phyloP scores from a whole-genome alignment of 2,888 invertebrate species.

The Ecliptopera silaceata region DNA sequence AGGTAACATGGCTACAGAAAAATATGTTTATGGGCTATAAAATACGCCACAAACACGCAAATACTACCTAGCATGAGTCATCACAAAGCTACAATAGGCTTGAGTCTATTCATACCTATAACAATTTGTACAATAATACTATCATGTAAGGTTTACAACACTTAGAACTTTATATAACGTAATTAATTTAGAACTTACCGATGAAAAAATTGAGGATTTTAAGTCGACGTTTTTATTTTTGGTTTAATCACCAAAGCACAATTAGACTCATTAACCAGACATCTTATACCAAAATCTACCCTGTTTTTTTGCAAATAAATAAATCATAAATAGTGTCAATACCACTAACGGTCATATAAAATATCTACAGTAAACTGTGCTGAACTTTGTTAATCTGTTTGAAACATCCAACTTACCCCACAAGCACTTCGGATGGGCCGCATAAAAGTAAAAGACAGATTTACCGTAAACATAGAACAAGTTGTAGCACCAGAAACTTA shows the following conservation, averaged over 20 bases:
- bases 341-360: background rate
- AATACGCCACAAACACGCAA: constrained; percentile 6
- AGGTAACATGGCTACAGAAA: constrained; percentile 3
- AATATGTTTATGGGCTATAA: constrained; percentile 18
- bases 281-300: too few species aligned
- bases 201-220: too few species aligned
- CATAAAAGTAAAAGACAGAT: background rate
- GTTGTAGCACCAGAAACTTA: constrained; percentile 12
- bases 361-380: background rate
- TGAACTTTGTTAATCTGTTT: background rate
- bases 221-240: too few species aligned
- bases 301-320: too few species aligned
- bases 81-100: background rate
- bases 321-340: too few species aligned
- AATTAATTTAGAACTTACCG: too few species aligned
- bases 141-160: too few species aligned
- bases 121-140: too few species aligned
- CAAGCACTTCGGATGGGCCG: background rate
- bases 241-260: too few species aligned
- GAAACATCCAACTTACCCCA: background rate
- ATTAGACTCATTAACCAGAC: too few species aligned
- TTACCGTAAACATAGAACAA: constrained; percentile 5
- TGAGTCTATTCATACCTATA: too few species aligned
- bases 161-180: too few species aligned
- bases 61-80: constrained; percentile 8